Conservation (phyloP, 2,888 invertebrate genomes). For the Ephialtes manifestator region DNA sequence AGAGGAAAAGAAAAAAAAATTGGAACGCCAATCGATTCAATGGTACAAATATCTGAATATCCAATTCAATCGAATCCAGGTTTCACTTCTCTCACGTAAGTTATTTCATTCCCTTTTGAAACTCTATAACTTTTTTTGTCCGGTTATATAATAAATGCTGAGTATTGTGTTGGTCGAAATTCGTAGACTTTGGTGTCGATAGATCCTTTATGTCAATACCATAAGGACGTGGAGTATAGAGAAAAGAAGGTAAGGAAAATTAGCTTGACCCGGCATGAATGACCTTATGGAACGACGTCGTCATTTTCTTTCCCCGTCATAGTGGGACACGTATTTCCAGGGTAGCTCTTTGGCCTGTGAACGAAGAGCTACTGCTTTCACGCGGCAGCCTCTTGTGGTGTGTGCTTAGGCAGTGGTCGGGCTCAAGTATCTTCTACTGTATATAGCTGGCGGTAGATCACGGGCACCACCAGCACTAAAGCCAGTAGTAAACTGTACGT, state of each 20-base stretch:
- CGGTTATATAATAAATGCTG: no score
- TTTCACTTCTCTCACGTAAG: background rate
- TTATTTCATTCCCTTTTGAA: background rate
- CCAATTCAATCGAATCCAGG: background rate
- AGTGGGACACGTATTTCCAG: constrained; percentile 11
- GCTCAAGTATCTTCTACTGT: constrained; percentile 1
- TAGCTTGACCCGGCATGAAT: constrained; percentile 3
- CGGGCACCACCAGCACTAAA: constrained; percentile 27
- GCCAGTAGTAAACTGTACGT: constrained; percentile 41
- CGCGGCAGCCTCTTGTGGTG: background rate
- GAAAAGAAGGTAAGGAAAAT: constrained; percentile 13
- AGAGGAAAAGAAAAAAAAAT: background rate
- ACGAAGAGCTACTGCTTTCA: constrained; percentile 39
- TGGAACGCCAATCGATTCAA: background rate
- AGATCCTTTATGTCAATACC: background rate
- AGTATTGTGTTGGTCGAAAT: background rate
- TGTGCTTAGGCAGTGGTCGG: background rate
- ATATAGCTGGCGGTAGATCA: constrained; percentile 3
- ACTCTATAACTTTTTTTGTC: no score
- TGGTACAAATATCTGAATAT: background rate
- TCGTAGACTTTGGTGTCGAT: constrained; percentile 4
- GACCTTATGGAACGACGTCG: constrained; percentile 19
- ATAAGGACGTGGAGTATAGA: background rate
- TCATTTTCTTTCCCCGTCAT: constrained; percentile 31
- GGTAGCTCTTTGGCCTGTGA: constrained; percentile 39